These are phyloP conservation scores for Aegithalos caudatus DNA, from an alignment of 2,113 vertebrate genomes.

Conservation along the genomic window DNA sequence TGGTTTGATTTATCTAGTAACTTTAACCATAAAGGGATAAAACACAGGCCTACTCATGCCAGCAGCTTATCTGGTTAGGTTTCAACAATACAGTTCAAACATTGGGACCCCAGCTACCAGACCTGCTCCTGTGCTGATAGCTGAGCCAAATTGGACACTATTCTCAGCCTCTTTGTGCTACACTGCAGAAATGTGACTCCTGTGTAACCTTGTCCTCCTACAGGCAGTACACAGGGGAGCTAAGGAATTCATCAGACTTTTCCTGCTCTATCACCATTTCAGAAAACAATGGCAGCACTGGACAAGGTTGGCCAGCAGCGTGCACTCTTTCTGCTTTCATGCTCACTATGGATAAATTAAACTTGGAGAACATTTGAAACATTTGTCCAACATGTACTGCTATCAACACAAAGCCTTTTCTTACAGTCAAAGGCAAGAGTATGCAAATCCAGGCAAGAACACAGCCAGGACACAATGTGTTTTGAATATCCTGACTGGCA, in stretches of 20 bases:
- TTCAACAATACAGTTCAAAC: background rate
- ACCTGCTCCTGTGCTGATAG: background rate
- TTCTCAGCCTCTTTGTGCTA: background rate
- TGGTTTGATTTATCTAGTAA: background rate
- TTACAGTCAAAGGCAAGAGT: background rate
- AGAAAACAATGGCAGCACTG: background rate
- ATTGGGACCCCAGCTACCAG: background rate
- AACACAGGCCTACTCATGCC: background rate
- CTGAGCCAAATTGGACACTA: background rate
- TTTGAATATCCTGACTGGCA: conserved; percentile 7
- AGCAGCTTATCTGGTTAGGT: background rate
- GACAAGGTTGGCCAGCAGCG: background rate
- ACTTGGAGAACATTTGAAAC: background rate
- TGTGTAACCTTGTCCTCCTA: background rate
- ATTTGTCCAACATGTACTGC: background rate
- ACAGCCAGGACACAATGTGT: background rate
- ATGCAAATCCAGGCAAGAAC: background rate
- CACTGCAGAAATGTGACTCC: accelerated
- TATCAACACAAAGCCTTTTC: background rate
- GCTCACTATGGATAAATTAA: background rate
- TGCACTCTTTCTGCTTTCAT: background rate
- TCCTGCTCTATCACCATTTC: background rate
- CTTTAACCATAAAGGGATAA: background rate
- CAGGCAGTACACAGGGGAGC: background rate
- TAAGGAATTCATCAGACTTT: background rate